Conservation (phyloP, 2,797 vertebrate species). For the Arnoldichthys spilopterus region DNA sequence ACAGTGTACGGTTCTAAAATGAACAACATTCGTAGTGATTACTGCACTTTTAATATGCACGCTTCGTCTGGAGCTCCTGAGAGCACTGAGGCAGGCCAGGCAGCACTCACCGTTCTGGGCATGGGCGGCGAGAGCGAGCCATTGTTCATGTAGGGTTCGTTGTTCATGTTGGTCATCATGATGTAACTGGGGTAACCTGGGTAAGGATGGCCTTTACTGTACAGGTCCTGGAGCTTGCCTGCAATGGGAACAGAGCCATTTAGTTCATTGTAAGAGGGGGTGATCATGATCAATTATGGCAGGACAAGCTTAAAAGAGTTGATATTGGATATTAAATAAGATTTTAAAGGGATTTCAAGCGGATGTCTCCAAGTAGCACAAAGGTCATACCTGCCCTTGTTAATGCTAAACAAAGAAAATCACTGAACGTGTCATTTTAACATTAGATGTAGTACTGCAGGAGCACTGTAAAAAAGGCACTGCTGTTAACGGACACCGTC, state of each 20-base stretch:
- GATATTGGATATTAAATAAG: too few species aligned
- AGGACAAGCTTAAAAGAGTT: neutral
- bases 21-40: neutral
- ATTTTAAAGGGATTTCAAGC: too few species aligned
- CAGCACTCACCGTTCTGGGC: constrained; percentile 93
- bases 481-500: too few species aligned
- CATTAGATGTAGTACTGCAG: too few species aligned
- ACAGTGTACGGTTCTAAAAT: neutral
- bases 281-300: neutral
- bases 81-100: neutral
- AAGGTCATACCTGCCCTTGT: too few species aligned
- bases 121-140: constrained; percentile 97
- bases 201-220: constrained; percentile 93
- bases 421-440: too few species aligned
- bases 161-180: constrained; percentile 99
- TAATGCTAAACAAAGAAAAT: too few species aligned
- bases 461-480: too few species aligned
- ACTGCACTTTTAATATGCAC: neutral
- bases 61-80: neutral
- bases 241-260: constrained; percentile 48
- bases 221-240: constrained; percentile 93
- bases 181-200: constrained; percentile 94
- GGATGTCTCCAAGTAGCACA: too few species aligned
- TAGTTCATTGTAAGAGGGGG: neutral
- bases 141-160: constrained; percentile 96